Conservation (phyloP, 2,797 vertebrate genomes). For the Danio jaintianensis region DNA sequence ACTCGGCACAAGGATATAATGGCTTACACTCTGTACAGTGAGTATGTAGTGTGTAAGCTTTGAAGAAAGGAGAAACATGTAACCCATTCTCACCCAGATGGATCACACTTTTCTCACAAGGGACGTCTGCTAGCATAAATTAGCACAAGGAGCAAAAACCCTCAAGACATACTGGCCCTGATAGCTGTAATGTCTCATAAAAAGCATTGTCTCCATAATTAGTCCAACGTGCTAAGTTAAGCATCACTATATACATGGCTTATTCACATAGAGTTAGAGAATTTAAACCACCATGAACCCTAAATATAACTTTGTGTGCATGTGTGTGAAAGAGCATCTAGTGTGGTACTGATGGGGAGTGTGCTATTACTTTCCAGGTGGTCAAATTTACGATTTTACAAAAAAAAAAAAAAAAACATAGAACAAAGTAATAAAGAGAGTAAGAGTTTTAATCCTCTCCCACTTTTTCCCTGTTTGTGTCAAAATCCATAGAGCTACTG, state of each 20-base stretch:
- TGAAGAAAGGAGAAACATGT: conserved; percentile 3
- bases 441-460: background rate
- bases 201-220: conserved; percentile 17
- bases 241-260: background rate
- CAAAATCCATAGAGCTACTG: conserved; percentile 28
- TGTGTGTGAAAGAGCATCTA: background rate
- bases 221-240: background rate
- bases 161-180: conserved; percentile 4
- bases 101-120: conserved; percentile 10
- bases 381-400: background rate
- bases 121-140: conserved; percentile 16
- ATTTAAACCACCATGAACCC: conserved; percentile 10
- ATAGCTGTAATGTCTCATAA: conserved; percentile 32
- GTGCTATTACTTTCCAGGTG: conserved; percentile 2
- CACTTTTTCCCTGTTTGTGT: conserved; percentile 17
- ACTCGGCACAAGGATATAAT: background rate
- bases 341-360: background rate
- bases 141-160: conserved; percentile 21
- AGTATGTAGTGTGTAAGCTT: conserved; percentile 3
- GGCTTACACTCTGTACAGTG: background rate
- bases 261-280: background rate
- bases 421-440: background rate
- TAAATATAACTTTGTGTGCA: background rate
- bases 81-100: too few species aligned
- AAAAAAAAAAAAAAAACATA: background rate